These are phyloP conservation scores for Coptotermes formosanus DNA, from an alignment of 1,140 invertebrate species.

Conservation along the genomic window DNA sequence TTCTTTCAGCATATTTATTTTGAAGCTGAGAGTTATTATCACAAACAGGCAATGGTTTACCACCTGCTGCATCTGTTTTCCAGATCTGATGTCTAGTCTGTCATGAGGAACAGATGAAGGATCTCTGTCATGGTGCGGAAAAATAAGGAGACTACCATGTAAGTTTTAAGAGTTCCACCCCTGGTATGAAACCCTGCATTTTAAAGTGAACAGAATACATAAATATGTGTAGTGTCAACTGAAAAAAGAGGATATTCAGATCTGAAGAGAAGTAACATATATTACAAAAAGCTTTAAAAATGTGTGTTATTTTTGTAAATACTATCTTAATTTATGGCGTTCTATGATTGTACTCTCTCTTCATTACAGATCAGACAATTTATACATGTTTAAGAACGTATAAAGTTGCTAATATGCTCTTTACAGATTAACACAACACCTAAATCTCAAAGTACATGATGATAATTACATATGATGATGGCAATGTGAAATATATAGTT, in stretches of 20 bases:
- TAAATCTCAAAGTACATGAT: not conserved
- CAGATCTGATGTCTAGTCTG: not conserved
- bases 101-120: too few species aligned
- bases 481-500: not conserved
- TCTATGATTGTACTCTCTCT: not conserved
- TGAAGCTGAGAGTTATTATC: too few species aligned
- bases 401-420: not conserved
- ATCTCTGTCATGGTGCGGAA: not conserved
- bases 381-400: not conserved
- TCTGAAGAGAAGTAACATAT: not conserved
- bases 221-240: not conserved
- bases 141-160: not conserved
- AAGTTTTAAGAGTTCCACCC: not conserved
- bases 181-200: not conserved
- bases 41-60: too few species aligned
- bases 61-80: not conserved
- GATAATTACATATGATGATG: not conserved
- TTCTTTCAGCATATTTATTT: too few species aligned
- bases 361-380: not conserved
- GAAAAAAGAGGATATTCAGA: not conserved
- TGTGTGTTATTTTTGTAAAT: not conserved
- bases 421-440: not conserved
- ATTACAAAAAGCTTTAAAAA: not conserved
- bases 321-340: not conserved
- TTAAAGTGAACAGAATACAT: slow-evolving; percentile 1